phyloP scores from a whole-genome alignment of 2,888 invertebrate genomes.

The Prostheceraeus crozeri region DNA sequence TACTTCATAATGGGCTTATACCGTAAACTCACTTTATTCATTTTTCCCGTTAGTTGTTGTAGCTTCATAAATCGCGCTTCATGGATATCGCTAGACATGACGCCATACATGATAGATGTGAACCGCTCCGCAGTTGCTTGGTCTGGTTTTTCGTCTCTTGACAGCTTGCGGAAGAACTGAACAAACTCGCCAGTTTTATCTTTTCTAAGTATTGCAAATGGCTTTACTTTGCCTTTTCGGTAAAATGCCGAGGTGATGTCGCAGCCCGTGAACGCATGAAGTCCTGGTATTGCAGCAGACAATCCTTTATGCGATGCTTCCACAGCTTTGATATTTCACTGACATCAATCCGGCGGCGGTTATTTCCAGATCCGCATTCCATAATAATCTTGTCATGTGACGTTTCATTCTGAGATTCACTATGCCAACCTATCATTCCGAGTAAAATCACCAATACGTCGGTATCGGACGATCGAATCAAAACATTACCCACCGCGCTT shows the following conservation, averaged over 20 bases:
- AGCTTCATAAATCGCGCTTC: too few species aligned
- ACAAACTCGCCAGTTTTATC: too few species aligned
- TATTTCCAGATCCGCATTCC: conserved; percentile 32
- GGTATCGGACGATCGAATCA: conserved; percentile 33
- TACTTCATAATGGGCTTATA: too few species aligned
- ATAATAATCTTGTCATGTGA: conserved; percentile 8
- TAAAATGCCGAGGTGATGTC: conserved; percentile 36
- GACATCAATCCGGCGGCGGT: conserved; percentile 30
- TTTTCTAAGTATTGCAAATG: too few species aligned
- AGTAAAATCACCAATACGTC: conserved; percentile 32
- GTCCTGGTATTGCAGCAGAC: conserved; percentile 9
- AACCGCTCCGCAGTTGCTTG: too few species aligned
- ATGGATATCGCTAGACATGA: too few species aligned
- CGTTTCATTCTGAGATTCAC: neutral
- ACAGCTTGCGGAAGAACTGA: too few species aligned
- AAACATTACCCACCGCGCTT: neutral
- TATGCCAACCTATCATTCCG: neutral
- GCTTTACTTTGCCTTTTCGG: too few species aligned
- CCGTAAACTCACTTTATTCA: too few species aligned
- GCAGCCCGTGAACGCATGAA: conserved; percentile 36
- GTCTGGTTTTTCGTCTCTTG: too few species aligned
- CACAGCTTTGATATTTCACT: conserved; percentile 13
- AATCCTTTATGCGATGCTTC: conserved; percentile 20
- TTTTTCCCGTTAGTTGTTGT: too few species aligned
- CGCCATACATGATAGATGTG: too few species aligned